Percentiles rank a stretch among this genome's conserved stretches.
Evolutionary conservation across 2,888 invertebrate genomes (phyloP).

Genomic region (Parelbella ahira): DNA sequence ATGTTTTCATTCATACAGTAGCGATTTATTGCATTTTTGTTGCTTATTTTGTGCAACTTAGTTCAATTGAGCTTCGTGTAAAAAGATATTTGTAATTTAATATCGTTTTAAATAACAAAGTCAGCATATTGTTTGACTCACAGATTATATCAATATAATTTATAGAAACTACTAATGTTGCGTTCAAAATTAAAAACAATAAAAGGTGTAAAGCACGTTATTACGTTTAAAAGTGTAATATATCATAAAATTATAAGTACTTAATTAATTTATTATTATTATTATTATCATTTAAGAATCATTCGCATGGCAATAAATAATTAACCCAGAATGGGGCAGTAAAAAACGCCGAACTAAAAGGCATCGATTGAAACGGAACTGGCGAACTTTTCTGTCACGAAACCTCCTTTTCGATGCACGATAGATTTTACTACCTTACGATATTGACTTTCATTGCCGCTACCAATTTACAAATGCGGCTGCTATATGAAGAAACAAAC

Average conservation of each 20-base stretch:
- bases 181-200: conserved; percentile 3
- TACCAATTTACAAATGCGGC: conserved; percentile 27
- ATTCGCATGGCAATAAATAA: conserved; percentile 59
- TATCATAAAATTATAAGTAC: too few relatives aligned
- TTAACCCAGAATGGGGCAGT: conserved; percentile 50
- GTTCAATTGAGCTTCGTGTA: too few relatives aligned
- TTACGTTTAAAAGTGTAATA: conserved; percentile 10
- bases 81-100: too few relatives aligned
- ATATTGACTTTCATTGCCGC: conserved; percentile 47
- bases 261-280: too few relatives aligned
- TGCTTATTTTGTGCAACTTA: background rate
- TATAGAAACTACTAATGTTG: too few relatives aligned
- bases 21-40: conserved; percentile 21
- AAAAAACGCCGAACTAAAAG: conserved; percentile 52
- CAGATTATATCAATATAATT: too few relatives aligned
- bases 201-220: conserved; percentile 1
- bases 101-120: too few relatives aligned
- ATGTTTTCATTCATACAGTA: conserved; percentile 32
- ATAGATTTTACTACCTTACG: conserved; percentile 67
- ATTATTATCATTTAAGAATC: too few relatives aligned
- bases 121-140: too few relatives aligned
- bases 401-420: conserved; percentile 61
- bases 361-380: conserved; percentile 65
- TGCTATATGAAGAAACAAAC: conserved; percentile 3
- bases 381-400: conserved; percentile 66